Conservation (phyloP, 2,888 invertebrate species). For the Augiades crinisus region DNA sequence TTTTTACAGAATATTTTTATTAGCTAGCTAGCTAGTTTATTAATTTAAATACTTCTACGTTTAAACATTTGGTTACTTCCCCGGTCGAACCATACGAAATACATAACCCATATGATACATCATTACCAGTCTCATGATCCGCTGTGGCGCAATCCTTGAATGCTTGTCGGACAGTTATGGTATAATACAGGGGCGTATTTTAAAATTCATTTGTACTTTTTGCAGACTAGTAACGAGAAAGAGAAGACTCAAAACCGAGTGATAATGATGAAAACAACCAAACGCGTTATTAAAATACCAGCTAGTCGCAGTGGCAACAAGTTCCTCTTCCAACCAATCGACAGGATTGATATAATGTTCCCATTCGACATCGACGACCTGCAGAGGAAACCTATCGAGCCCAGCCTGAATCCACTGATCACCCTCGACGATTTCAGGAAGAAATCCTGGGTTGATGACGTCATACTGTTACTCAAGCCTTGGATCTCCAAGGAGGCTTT, state of each 20-base stretch:
- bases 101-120: too few relatives aligned
- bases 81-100: too few relatives aligned
- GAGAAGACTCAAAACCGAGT: constrained; percentile 81
- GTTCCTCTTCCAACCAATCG: constrained; percentile 63
- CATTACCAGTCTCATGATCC: too few relatives aligned
- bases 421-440: constrained; percentile 59
- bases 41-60: too few relatives aligned
- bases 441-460: constrained; percentile 64
- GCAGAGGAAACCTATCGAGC: constrained; percentile 54
- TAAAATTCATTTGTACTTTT: constrained; percentile 40
- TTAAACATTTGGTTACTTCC: too few relatives aligned
- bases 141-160: too few relatives aligned
- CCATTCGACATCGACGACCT: constrained; percentile 58
- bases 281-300: constrained; percentile 86
- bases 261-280: constrained; percentile 86
- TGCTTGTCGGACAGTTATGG: too few relatives aligned
- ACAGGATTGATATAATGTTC: constrained; percentile 66
- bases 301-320: constrained; percentile 61
- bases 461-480: constrained; percentile 57
- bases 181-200: neutral
- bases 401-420: constrained; percentile 52
- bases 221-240: constrained; percentile 81
- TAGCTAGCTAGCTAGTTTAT: too few relatives aligned
- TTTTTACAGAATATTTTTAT: too few relatives aligned
- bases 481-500: constrained; percentile 60